These are phyloP conservation scores for Heliocidaris tuberculata DNA, from an alignment of 35 echinoderm and acorn worm genomes.

Conservation along the genomic window DNA sequence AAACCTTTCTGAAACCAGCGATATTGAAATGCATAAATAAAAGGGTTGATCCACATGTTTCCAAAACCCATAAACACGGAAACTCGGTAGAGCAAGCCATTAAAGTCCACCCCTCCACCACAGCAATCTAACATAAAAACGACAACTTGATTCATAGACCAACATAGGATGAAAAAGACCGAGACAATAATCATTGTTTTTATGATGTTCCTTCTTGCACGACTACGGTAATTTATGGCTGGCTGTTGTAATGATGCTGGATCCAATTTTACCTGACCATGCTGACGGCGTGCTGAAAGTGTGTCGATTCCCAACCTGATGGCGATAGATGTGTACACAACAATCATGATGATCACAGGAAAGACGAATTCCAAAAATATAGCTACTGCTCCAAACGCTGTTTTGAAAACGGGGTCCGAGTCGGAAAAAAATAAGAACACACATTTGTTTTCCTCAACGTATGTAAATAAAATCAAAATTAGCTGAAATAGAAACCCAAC, in stretches of 20 bases:
- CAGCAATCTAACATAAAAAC: slow-evolving; percentile 19
- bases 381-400: not conserved
- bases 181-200: not conserved
- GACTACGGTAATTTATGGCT: not conserved
- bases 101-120: not conserved
- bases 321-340: slow-evolving; percentile 47
- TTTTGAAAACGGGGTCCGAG: not conserved
- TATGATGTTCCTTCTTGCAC: not conserved
- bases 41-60: slow-evolving; percentile 64
- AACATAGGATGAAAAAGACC: slow-evolving; percentile 15
- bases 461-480: not conserved
- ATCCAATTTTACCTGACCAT: not conserved
- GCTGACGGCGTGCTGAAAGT: not conserved
- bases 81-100: not conserved
- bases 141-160: slow-evolving; percentile 46
- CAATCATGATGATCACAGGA: slow-evolving; percentile 55
- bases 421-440: not conserved
- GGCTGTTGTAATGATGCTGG: not conserved
- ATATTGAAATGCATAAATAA: slow-evolving; percentile 61
- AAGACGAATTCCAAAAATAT: not conserved
- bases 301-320: not conserved
- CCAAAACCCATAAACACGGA: slow-evolving; percentile 52
- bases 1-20: slow-evolving; percentile 27
- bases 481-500: not conserved
- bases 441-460: not conserved